These are phyloP conservation scores for Origma solitaria DNA, from an alignment of 2,113 vertebrate genomes.

Conservation along the genomic window DNA sequence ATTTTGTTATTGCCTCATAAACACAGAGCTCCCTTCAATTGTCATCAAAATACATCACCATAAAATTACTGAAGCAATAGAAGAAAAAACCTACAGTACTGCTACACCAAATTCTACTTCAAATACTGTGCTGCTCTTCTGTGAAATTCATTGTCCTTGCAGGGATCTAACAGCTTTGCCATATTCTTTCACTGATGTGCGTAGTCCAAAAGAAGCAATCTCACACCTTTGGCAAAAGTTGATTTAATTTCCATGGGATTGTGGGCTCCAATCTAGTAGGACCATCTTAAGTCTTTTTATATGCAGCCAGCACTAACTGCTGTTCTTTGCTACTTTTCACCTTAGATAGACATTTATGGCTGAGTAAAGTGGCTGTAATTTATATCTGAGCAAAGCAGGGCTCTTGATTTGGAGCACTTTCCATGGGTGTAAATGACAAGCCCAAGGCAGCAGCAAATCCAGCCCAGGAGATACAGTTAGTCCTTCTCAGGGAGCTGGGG, in stretches of 20 bases:
- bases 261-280: background rate
- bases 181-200: background rate
- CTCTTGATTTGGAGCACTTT: constrained; percentile 27
- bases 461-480: background rate
- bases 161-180: background rate
- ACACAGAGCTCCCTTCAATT: constrained; percentile 10
- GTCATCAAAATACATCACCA: background rate
- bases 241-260: background rate
- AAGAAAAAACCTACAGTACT: background rate
- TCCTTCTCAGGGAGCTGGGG: background rate
- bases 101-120: background rate
- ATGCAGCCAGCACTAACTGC: background rate
- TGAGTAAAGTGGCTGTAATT: constrained; percentile 4
- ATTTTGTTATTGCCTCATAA: constrained; percentile 18
- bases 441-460: constrained; percentile 4
- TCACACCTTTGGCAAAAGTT: background rate
- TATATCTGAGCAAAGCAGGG: background rate
- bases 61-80: constrained; percentile 18
- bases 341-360: background rate
- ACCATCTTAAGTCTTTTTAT: background rate
- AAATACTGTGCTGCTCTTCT: background rate
- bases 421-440: constrained; percentile 1
- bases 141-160: background rate
- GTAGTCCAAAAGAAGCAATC: background rate
- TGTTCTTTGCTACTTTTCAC: background rate